Base-by-base conservation (phyloP, 2,797 vertebrate species). In the Nannoperca australis region DNA sequence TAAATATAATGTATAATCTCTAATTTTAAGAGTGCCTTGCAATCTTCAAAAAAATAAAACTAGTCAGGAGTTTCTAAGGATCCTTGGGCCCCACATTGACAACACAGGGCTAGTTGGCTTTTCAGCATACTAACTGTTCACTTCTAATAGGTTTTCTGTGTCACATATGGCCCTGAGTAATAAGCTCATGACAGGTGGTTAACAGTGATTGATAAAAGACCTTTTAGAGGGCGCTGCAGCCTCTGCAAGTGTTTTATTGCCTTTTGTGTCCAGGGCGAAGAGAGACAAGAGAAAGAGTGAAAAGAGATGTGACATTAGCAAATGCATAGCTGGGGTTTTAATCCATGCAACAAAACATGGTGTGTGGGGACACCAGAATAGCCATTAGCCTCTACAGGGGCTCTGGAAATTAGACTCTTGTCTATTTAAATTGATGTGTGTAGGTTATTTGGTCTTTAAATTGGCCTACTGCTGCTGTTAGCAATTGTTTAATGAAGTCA, bases 201-300 rank as follows among this genome's bases (percentile, higher is more conserved):
- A 82, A 82, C 63, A 49, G 72, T 82, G 87, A 91, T 83, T 85
- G 79, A 86, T 87, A 82, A 85, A 82, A 83, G 65, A 81, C 44
- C 79, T 82, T 79, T 70, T 30, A 67, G 78, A 86, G 73, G 70
- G n/a, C 15, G 12, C 55, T 49, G 60, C 66, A 51, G 40, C 45
- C 82, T 71, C 70, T 20, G 58, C 10, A 11, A 65, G 53, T 63
- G 67, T 76, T 76, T 85, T 72, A 81, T 82, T 78, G 50, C 61
- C 55, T 67, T 78, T 76, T 78, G 79, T 50, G 56, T 70, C 51
- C 36, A 15, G 4, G 18, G 10, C 9, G 6, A 70, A 54, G 11
- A 76, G 62, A 68, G 45, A 50, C 60, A 7, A 40, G 30, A 67
- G 18, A 72, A 20, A 0, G 11, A 76, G 60, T 56, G 54, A 45